Percentiles rank a stretch among this genome's conserved stretches.
Evolutionary conservation across 30 jellyfish, hydroid and myxozoan genomes (phyloP).

Genomic region (Cassiopea xamachana): DNA sequence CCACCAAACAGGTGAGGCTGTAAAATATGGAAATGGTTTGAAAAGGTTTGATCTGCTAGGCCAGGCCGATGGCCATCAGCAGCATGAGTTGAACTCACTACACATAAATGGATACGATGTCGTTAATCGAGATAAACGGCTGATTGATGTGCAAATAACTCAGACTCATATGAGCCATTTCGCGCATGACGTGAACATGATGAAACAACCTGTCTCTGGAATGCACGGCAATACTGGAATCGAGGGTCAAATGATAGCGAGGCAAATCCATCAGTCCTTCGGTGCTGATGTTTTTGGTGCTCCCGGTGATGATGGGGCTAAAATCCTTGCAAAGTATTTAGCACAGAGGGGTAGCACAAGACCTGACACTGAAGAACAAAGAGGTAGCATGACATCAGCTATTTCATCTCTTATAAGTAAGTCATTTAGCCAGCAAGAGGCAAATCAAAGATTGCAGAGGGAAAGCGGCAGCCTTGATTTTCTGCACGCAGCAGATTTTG

Average conservation of each 20-base stretch:
- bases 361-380: slow-evolving; percentile 45
- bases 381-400: slow-evolving; percentile 66
- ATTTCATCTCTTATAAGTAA: slow-evolving; percentile 61
- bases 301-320: slow-evolving; percentile 72
- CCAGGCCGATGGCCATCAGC: slow-evolving; percentile 12
- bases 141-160: background rate
- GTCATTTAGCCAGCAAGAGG: slow-evolving; percentile 71
- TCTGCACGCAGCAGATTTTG: slow-evolving; percentile 44
- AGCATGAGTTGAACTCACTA: background rate
- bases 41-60: slow-evolving; percentile 25
- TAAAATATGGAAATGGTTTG: background rate
- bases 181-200: slow-evolving; percentile 14
- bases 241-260: slow-evolving; percentile 62
- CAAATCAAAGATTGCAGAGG: slow-evolving; percentile 46
- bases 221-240: slow-evolving; percentile 20
- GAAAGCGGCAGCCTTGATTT: slow-evolving; percentile 39
- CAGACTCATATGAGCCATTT: background rate
- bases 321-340: slow-evolving; percentile 62
- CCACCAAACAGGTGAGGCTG: background rate
- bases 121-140: slow-evolving; percentile 5
- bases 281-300: slow-evolving; percentile 75
- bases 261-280: slow-evolving; percentile 71
- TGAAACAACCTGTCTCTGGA: slow-evolving; percentile 1
- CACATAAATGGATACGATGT: slow-evolving; percentile 9
- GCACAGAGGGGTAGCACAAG: slow-evolving; percentile 74